phyloP scores from a whole-genome alignment of 23 tunicate species.

The Halocynthia roretzi region DNA sequence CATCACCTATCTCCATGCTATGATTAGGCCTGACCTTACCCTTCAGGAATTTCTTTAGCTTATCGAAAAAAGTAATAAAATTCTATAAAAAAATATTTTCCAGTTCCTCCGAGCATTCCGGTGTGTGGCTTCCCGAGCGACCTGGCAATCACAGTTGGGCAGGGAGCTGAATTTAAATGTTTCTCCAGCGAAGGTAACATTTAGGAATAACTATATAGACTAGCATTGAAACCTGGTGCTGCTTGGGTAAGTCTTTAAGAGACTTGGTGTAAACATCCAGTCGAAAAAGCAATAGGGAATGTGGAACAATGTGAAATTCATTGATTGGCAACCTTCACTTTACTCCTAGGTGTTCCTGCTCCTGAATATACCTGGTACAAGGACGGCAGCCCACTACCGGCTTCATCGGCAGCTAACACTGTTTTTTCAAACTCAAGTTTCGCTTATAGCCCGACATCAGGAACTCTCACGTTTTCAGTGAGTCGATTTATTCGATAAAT shows the following conservation, averaged over 20 bases:
- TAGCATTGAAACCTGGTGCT: no score
- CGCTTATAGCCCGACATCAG: constrained; percentile 37
- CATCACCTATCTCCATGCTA: neutral
- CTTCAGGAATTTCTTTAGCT: neutral
- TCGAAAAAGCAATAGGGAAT: no score
- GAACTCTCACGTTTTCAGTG: constrained; percentile 54
- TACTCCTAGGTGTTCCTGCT: constrained; percentile 40
- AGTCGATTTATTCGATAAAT: constrained; percentile 16
- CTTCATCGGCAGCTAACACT: constrained; percentile 7
- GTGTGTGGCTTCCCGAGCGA: constrained; percentile 53
- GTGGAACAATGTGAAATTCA: no score
- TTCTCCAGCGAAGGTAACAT: constrained; percentile 35
- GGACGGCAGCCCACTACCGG: constrained; percentile 43
- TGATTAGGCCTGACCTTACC: neutral
- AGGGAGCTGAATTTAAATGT: constrained; percentile 45
- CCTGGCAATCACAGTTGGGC: constrained; percentile 43
- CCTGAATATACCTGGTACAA: constrained; percentile 77
- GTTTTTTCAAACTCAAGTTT: constrained; percentile 53
- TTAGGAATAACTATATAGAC: no score
- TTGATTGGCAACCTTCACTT: neutral
- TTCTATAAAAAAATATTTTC: neutral
- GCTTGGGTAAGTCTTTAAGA: no score
- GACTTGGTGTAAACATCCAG: no score
- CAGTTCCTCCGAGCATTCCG: constrained; percentile 58
- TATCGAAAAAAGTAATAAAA: neutral